Base-by-base conservation (phyloP, 2,888 invertebrate species). In the Patella depressa region DNA sequence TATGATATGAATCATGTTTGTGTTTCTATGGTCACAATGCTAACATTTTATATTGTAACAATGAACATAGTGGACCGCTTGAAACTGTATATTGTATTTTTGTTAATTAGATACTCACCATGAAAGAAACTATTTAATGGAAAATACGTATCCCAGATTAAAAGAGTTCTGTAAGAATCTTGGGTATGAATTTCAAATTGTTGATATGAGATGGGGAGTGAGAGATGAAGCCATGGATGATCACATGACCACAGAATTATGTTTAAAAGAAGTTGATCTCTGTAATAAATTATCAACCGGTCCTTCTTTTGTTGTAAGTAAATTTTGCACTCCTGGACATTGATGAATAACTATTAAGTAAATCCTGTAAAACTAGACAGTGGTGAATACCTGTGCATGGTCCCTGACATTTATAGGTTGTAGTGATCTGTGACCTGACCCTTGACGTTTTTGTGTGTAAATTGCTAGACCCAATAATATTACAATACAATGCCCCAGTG, bases 161-260 rank as follows among this genome's bases (percentile, higher is more conserved):
- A 89, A 89, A 82, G 72, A 79, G 5, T 87, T 85, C 75, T 89
- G 89, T 77, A 87, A 86, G 74, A 78, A 85, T 53, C 80, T 78
- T 5, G 89, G 89, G 0, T 89, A 88, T 77, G 88, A 89, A 77
- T 89, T 89, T 74, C 89, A 89, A 81, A 87, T 89, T 57, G 85
- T 85, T 1, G 86, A 89, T 81, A 89, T 89, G 89, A 77, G 89
- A 34, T 89, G 89, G 89, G 89, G 89, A 5, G 82, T 89, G 9
- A 81, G 89, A 54, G 87, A 88, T 54, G 87, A 89, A 73, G 87
- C 89, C 2, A 83, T 83, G 9, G 87, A 89, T 78, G 88, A 89
- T 75, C 88, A 89, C 76, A 86, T 84, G 79, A 84, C 86, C 29
- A 86, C 86, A 0, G 89, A 89, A 55, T 82, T 89, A n/a, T 89